Evolutionary conservation across 2,113 vertebrate species (phyloP).

Genomic region (Phalacrocorax pelagicus): DNA sequence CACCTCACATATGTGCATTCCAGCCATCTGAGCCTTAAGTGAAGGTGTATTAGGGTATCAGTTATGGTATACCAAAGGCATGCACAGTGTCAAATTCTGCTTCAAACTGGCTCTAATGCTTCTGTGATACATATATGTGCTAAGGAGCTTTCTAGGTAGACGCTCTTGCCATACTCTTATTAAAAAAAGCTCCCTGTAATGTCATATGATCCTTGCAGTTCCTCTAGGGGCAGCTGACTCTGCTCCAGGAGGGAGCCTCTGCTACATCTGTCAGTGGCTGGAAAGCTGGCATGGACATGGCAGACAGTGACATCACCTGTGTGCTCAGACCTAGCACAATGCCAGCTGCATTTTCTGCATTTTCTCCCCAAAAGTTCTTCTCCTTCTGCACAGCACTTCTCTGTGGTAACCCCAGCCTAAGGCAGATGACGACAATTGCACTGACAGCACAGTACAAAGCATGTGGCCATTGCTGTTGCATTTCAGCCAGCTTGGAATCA

Average conservation of each 20-base stretch:
- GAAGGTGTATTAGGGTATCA: background rate
- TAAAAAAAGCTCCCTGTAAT: background rate
- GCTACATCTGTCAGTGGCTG: background rate
- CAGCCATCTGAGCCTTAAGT: background rate
- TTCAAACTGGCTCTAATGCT: background rate
- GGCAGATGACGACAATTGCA: background rate
- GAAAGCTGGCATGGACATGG: background rate
- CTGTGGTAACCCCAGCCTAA: fast-evolving
- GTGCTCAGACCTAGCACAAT: background rate
- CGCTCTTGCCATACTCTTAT: background rate
- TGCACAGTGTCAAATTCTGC: background rate
- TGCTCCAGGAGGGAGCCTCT: background rate
- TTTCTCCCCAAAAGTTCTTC: background rate
- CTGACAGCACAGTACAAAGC: background rate
- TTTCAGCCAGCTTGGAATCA: background rate
- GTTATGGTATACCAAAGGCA: background rate
- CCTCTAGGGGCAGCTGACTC: background rate
- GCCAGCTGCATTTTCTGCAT: background rate
- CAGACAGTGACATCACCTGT: background rate
- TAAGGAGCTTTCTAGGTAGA: background rate
- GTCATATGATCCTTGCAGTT: background rate
- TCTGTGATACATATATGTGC: background rate
- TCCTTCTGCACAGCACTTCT: background rate
- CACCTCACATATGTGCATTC: background rate
- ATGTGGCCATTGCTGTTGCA: background rate